Base-by-base conservation (phyloP, 2,888 invertebrate genomes). In the Drosophila kambysellisi region DNA sequence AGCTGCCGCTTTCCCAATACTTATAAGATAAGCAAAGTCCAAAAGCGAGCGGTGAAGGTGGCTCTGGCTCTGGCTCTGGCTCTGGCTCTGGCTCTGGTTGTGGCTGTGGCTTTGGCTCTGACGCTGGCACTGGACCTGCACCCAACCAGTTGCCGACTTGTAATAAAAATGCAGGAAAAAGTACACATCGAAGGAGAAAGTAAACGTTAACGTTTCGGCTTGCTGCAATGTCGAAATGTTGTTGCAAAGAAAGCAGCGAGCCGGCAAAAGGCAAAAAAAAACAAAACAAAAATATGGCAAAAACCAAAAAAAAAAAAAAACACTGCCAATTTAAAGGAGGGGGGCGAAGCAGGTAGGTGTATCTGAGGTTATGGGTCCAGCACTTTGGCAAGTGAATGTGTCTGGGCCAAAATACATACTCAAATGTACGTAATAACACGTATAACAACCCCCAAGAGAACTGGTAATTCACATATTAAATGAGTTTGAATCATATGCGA, bases 101-200 rank as follows among this genome's bases (percentile, higher is more conserved):
- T 30, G 41, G 30, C 39, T 11, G 25, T n/a, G 60, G 61, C 30
- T 15, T 74, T 75, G 82, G 80, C 66, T 43, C 17, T 9, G 43
- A 20, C 33, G 11, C 25, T 58, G 62, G 66, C 70, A 66, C 83
- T 81, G 83, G 79, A 81, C 81, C 73, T 71, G 82, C 76, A 83
- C 70, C 81, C 81, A 81, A 79, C 77, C 77, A 73, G 81, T 76
- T 76, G 74, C 70, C 65, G 77, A 57, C 66, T 74, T 75, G 79
- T 84, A 86, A 87, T 80, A 89, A 89, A 87, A 88, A 80, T 82
- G 79, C 87, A 88, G 87, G 87, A 89, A 88, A 87, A 88, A 88
- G 87, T 88, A 89, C 86, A 85, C 81, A 87, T 88, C 75, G 87
- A 89, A 87, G 87, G 87, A 87, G 87, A 87, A 87, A 87, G 87